phyloP scores from a whole-genome alignment of 2,113 vertebrate species.

The Microcebus ravelobensis region DNA sequence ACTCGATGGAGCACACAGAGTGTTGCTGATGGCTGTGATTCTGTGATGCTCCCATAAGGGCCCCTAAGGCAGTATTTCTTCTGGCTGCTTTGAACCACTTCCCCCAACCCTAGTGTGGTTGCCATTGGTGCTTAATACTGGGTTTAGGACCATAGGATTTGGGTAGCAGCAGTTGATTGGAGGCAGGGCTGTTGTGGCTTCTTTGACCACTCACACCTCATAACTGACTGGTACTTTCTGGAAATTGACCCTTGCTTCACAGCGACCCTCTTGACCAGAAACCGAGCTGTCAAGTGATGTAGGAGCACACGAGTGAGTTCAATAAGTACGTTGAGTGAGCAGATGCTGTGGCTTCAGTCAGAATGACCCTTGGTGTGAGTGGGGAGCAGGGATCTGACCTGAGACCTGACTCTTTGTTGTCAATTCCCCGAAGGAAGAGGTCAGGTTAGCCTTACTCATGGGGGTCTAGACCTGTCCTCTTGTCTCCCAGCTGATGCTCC shows the following conservation, averaged over 20 bases:
- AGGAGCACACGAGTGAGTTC: not conserved
- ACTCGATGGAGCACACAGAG: too few species aligned
- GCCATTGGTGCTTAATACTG: not conserved
- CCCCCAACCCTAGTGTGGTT: not conserved
- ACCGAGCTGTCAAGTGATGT: not conserved
- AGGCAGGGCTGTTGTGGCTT: not conserved
- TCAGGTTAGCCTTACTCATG: too few species aligned
- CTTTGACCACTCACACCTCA: not conserved
- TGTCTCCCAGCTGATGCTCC: not conserved
- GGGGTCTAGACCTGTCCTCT: not conserved
- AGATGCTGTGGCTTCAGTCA: rapidly evolving
- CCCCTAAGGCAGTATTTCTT: not conserved
- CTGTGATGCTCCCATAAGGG: too few species aligned
- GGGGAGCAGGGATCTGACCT: not conserved
- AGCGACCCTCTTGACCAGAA: not conserved
- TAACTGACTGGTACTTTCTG: not conserved
- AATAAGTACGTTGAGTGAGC: rapidly evolving
- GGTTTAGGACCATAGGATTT: not conserved
- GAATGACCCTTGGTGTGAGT: rapidly evolving
- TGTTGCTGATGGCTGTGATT: rapidly evolving
- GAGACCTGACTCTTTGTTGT: not conserved
- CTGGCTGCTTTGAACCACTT: not conserved
- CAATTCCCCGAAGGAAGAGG: not conserved
- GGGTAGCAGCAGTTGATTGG: not conserved
- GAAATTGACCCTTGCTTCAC: not conserved